phyloP scores from a whole-genome alignment of 2,113 vertebrate genomes.

The Pedetes capensis region DNA sequence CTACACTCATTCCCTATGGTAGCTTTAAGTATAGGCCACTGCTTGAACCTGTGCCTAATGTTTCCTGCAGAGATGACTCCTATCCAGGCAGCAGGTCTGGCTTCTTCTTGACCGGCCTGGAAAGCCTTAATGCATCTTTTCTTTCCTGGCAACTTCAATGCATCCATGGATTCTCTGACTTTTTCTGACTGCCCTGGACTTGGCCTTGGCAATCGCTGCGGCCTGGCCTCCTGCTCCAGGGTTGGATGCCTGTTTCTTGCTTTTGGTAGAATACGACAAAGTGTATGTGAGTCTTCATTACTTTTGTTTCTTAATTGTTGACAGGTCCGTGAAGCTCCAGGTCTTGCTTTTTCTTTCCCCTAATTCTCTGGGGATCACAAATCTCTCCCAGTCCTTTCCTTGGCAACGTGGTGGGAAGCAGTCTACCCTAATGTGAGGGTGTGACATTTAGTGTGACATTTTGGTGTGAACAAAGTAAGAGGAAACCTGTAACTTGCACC shows the following conservation, averaged over 20 bases:
- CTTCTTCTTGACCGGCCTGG: not conserved
- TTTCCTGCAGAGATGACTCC: not conserved
- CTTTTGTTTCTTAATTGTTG: constrained; percentile 92
- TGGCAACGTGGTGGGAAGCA: constrained; percentile 84
- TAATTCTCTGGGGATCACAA: constrained; percentile 92
- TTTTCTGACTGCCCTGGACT: not conserved
- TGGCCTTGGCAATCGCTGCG: not conserved
- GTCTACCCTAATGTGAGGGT: constrained; percentile 65
- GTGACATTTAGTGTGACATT: not conserved
- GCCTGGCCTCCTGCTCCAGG: not conserved
- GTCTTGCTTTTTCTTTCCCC: constrained; percentile 89
- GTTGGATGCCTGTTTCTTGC: not conserved
- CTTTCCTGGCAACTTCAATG: too few relatives aligned
- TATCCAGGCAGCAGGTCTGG: not conserved
- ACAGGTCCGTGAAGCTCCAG: constrained; percentile 91
- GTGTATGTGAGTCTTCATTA: constrained; percentile 93
- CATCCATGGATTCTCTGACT: not conserved
- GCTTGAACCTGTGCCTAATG: constrained; percentile 90
- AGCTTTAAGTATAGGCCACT: constrained; percentile 92
- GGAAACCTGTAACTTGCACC: constrained; percentile 31
- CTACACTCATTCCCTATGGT: not conserved
- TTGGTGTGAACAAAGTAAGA: not conserved
- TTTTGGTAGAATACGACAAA: constrained; percentile 82
- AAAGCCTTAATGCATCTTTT: not conserved
- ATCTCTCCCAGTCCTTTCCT: constrained; percentile 90